phyloP scores from a whole-genome alignment of 2,888 invertebrate species.

The Drosophila bunnanda region DNA sequence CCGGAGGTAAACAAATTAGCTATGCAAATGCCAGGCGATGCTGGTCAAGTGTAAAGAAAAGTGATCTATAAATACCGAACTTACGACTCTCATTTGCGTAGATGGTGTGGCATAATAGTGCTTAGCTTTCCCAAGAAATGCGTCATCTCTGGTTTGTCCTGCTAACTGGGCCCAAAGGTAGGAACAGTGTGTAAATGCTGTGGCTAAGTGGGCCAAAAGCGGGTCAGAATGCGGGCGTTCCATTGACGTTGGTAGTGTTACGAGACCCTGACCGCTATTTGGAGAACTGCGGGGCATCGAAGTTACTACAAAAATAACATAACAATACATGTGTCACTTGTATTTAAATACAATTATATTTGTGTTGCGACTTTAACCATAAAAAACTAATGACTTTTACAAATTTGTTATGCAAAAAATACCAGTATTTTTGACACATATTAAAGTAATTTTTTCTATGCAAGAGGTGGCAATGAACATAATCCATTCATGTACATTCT shows the following conservation, averaged over 20 bases:
- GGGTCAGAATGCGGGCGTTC: constrained; percentile 22
- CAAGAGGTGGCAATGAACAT: too few species aligned
- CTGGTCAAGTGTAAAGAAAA: constrained; percentile 37
- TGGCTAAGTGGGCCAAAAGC: constrained; percentile 2
- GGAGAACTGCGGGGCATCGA: neutral
- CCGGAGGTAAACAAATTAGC: constrained; percentile 61
- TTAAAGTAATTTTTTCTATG: too few species aligned
- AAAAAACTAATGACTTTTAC: neutral
- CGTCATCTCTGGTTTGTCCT: constrained; percentile 48
- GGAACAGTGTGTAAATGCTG: constrained; percentile 10
- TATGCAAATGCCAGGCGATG: constrained; percentile 62
- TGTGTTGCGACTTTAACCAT: too few species aligned
- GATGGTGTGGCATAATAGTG: constrained; percentile 24
- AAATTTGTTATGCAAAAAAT: neutral
- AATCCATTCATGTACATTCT: too few species aligned
- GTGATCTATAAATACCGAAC: constrained; percentile 52
- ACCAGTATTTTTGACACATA: neutral
- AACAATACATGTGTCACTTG: neutral
- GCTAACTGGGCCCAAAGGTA: constrained; percentile 5
- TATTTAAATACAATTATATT: neutral
- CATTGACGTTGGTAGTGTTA: constrained; percentile 30
- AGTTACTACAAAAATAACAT: neutral
- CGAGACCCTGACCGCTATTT: neutral
- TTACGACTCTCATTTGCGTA: constrained; percentile 39
- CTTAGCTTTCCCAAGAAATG: constrained; percentile 28